Conservation (phyloP, 2,888 invertebrate genomes). For the Brassicogethes aeneus region DNA sequence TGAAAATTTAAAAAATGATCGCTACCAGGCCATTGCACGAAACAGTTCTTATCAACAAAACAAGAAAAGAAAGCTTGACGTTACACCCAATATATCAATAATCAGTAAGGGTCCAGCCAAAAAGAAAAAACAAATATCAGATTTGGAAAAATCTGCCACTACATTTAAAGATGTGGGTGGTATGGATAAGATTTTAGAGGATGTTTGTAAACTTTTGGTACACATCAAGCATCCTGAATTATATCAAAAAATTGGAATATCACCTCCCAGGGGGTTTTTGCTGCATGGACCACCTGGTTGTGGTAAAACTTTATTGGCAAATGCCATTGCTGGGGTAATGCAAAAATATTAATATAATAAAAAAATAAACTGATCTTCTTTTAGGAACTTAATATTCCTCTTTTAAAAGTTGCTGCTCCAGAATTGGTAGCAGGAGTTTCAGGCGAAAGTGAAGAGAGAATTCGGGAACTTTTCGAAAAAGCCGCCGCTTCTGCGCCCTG, state of each 20-base stretch:
- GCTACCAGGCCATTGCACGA: conserved; percentile 1
- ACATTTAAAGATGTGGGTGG: conserved; percentile 77
- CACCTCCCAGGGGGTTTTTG: conserved; percentile 83
- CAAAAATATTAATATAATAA: not conserved
- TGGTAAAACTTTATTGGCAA: conserved; percentile 76
- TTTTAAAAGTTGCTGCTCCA: conserved; percentile 83
- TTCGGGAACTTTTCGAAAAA: conserved; percentile 83
- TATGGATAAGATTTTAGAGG: conserved; percentile 58
- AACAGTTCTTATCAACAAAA: conserved; percentile 8
- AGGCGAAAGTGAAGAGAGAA: conserved; percentile 91
- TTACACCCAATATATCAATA: too few relatives aligned
- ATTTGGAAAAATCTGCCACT: conserved; percentile 38
- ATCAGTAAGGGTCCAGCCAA: too few relatives aligned
- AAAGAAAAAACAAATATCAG: conserved; percentile 24
- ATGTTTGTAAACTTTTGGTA: conserved; percentile 47
- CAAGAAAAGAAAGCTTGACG: conserved; percentile 19
- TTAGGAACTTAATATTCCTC: conserved; percentile 72
- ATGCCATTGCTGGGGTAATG: conserved; percentile 74
- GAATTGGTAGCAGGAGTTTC: conserved; percentile 91
- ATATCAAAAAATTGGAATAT: conserved; percentile 74
- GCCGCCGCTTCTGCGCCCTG: conserved; percentile 68
- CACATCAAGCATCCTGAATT: conserved; percentile 88
- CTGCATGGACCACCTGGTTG: conserved; percentile 96
- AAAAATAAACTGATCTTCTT: too few relatives aligned
- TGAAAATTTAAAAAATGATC: not conserved